These are phyloP conservation scores for Falco naumanni DNA, from an alignment of 2,797 vertebrate genomes.

Conservation along the genomic window DNA sequence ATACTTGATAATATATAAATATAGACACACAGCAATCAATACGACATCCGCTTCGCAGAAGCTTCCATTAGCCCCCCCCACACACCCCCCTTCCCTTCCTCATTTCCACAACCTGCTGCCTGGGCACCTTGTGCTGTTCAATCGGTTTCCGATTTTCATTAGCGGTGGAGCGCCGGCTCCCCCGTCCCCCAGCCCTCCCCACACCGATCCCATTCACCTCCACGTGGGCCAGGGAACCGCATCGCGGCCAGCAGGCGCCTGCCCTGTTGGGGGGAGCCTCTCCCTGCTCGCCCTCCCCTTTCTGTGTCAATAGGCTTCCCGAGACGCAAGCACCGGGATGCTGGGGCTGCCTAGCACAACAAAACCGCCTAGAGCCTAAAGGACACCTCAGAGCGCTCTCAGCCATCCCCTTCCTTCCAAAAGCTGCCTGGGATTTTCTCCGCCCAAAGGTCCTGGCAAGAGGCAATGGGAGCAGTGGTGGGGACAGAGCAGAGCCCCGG, in stretches of 20 bases:
- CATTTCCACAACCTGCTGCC: constrained; percentile 81
- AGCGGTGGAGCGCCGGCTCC: constrained; percentile 63
- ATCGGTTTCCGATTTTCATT: constrained; percentile 83
- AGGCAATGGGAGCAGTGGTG: neutral
- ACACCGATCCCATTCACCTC: constrained; percentile 6
- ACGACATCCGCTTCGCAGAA: constrained; percentile 79
- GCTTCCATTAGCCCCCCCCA: constrained; percentile 77
- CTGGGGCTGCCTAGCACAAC: neutral
- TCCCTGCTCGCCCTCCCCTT: neutral
- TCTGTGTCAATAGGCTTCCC: neutral
- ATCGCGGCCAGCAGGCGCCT: neutral
- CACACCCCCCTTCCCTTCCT: constrained; percentile 44
- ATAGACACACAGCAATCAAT: constrained; percentile 81
- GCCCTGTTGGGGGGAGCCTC: neutral
- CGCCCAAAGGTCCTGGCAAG: neutral
- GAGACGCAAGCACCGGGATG: neutral
- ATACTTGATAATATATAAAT: constrained; percentile 81
- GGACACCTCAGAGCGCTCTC: neutral
- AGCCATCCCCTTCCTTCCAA: neutral
- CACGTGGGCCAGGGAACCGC: neutral
- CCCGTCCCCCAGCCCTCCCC: constrained; percentile 15
- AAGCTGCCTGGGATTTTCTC: neutral
- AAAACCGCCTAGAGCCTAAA: neutral
- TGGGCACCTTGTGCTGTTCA: constrained; percentile 77
- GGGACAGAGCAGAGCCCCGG: neutral